phyloP scores from a whole-genome alignment of 2,113 vertebrate species.

The Capreolus pygargus region DNA sequence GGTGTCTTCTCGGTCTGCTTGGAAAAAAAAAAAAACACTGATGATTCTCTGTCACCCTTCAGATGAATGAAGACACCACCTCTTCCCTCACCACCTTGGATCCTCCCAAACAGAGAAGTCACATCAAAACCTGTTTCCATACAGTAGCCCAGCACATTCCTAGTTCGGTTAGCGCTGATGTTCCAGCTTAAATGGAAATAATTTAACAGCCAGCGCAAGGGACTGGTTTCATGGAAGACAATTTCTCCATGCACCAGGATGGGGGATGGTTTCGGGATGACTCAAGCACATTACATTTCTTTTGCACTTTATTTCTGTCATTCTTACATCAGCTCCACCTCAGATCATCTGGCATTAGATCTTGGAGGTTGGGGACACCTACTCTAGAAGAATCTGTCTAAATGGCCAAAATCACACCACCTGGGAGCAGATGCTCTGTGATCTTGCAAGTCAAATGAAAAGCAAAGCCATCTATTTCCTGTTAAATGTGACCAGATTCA shows the following conservation, averaged over 20 bases:
- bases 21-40: background rate
- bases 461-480: background rate
- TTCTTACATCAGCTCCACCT: background rate
- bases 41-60: background rate
- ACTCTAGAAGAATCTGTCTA: background rate
- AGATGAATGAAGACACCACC: background rate
- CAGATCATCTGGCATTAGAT: background rate
- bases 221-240: background rate
- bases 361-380: background rate
- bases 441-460: background rate
- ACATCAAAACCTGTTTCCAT: background rate
- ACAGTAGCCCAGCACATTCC: accelerated
- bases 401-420: background rate
- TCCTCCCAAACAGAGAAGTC: background rate
- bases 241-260: background rate
- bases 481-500: background rate
- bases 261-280: background rate
- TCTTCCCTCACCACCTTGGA: background rate
- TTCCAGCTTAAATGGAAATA: background rate
- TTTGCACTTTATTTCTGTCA: background rate
- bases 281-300: background rate
- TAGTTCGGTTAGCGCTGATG: background rate
- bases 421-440: background rate
- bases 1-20: background rate
- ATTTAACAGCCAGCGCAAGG: background rate